phyloP scores from a whole-genome alignment of 1,140 invertebrate species.

The Zeugodacus cucurbitae region DNA sequence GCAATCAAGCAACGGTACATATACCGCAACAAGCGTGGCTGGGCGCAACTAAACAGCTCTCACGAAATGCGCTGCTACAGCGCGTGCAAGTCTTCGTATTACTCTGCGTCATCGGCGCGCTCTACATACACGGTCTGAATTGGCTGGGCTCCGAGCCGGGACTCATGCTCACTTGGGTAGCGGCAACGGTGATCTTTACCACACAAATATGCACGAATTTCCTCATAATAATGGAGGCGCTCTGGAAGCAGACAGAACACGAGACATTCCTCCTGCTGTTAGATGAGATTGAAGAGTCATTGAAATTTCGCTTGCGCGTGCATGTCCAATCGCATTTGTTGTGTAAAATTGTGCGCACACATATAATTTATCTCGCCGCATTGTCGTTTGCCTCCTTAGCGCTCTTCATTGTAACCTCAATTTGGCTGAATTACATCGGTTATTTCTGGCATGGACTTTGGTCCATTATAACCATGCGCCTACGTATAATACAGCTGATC shows the following conservation, averaged over 20 bases:
- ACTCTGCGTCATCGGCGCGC: not conserved
- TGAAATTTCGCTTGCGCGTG: not conserved
- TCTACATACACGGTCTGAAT: not conserved
- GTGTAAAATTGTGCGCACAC: not conserved
- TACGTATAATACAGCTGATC: constrained; percentile 41
- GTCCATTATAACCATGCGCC: constrained; percentile 37
- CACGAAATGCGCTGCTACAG: not conserved
- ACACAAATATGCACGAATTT: not conserved
- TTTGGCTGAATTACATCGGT: constrained; percentile 1
- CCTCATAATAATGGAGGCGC: not conserved
- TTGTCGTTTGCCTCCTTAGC: not conserved
- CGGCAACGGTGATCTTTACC: not conserved
- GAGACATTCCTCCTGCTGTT: not conserved
- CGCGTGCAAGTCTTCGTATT: not conserved
- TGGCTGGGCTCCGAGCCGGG: not conserved
- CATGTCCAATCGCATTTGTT: not conserved
- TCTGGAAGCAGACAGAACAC: not conserved
- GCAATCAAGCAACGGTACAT: not conserved
- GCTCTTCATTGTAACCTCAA: not conserved
- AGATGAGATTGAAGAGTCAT: not conserved
- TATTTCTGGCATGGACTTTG: constrained; percentile 43
- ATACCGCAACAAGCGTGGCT: not conserved
- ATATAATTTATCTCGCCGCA: not conserved
- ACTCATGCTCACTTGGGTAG: not conserved
- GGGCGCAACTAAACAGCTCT: not conserved